Evolutionary conservation across 2,113 vertebrate genomes (phyloP), one percentile per base, ranked within the genome.

Genomic region (Ceuthmochares aereus): DNA sequence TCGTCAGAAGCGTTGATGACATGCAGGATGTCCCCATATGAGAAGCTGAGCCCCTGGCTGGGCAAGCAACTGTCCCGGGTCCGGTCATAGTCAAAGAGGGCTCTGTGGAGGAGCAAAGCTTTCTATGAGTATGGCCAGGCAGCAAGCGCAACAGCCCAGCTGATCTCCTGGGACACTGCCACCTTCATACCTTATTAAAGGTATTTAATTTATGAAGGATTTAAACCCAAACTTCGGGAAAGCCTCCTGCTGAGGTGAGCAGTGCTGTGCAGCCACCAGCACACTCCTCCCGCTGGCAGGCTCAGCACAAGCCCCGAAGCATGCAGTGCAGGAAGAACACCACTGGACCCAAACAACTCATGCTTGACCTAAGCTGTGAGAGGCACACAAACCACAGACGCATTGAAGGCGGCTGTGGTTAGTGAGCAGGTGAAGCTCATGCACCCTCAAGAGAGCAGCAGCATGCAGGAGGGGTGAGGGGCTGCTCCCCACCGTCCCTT

Each of bases 1-100:
- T 99, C 99, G 15, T 99, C 99, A 0, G 99, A 99, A 84, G 99
- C 99, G 2, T 99, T 99, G 96, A 99, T 99, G 95, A 99, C 99
- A 7, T 99, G 99, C 85, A 99, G 98, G 95, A 99, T 99, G 77
- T 99, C 99, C 66, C 99, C 99, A 1, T 99, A 99, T 77, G 98
- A 99, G 97, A 99, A 99, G 97, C 99, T 99, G 96, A 99, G 98
- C 4, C 99, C 99, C 97, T 99, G 99, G 98, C 99, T 99, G 94
- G 99, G 99, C 92, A 99, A 96, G 96, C 99, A 99, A 96, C 99
- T 99, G 98, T 99, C 99, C 92, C 99, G 98, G 93, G 99, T 99
- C 86, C 99, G 98, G 92, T 99, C 99, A 8, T 99, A 99, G 98
- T 99, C 99, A 97, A 99, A 99, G 47, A 99, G 98, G 92, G 99